Percentiles rank a stretch among this genome's conserved stretches.
Evolutionary conservation across 2,797 vertebrate species (phyloP).

Genomic region (Spea hammondii): DNA sequence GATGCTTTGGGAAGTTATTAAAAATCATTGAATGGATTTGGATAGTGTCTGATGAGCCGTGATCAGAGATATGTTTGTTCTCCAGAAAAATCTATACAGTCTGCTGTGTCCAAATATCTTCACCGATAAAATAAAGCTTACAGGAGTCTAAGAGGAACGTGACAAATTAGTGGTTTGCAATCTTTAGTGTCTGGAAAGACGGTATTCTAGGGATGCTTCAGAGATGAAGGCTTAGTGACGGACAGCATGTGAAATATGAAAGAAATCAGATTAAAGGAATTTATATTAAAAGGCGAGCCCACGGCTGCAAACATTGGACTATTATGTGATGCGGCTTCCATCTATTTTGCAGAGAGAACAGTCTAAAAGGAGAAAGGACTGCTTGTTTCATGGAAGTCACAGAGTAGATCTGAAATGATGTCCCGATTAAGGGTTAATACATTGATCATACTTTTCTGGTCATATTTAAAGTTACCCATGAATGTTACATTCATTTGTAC

Average conservation of each 20-base stretch:
- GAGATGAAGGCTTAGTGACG: slow-evolving; percentile 14
- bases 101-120: not conserved
- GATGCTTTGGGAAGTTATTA: no score
- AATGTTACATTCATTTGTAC: no score
- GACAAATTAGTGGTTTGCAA: slow-evolving; percentile 5
- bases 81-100: no score
- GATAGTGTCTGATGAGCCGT: not conserved
- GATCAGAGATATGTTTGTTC: not conserved
- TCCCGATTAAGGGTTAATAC: no score
- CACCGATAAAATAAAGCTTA: not conserved
- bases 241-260: slow-evolving; percentile 7
- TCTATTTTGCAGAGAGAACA: not conserved
- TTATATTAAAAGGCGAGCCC: slow-evolving; percentile 5
- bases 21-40: not conserved
- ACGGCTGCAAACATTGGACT: not conserved
- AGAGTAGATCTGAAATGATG: no score
- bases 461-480: no score
- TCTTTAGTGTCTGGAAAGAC: not conserved
- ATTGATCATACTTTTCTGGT: no score
- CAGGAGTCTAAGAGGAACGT: not conserved
- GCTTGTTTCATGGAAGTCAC: no score
- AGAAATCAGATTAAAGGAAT: slow-evolving; percentile 26
- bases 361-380: not conserved
- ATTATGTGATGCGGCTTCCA: not conserved
- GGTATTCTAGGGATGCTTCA: slow-evolving; percentile 6